Evolutionary conservation across 1,140 invertebrate genomes (phyloP).

Genomic region (Drosophila kanapiae): DNA sequence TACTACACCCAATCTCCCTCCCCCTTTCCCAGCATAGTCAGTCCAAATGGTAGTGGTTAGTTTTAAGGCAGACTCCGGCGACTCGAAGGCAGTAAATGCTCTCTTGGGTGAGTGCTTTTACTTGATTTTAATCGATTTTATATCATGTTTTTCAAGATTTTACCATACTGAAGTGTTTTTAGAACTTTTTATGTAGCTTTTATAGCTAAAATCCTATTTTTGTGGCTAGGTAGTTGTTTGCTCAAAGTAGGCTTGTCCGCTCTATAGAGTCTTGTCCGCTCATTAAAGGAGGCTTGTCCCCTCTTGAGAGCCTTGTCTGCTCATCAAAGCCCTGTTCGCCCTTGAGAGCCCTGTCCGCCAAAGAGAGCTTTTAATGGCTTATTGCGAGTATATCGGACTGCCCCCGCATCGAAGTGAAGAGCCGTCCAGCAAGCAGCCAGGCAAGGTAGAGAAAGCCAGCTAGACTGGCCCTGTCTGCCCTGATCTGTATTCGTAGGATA

Average conservation of each 20-base stretch:
- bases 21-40: constrained; percentile 46
- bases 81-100: constrained; percentile 1
- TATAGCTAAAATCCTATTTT: too few relatives aligned
- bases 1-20: background rate
- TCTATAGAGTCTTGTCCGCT: too few relatives aligned
- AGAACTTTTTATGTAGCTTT: background rate
- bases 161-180: background rate
- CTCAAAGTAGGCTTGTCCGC: too few relatives aligned
- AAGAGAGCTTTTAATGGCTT: background rate
- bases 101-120: background rate
- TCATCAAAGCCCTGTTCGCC: background rate
- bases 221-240: too few relatives aligned
- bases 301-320: too few relatives aligned
- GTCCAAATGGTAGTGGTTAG: constrained; percentile 46
- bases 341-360: too few relatives aligned
- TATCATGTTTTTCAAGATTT: background rate
- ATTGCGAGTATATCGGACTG: constrained; percentile 38
- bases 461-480: constrained; percentile 55
- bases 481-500: constrained; percentile 53
- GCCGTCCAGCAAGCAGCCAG: constrained; percentile 76
- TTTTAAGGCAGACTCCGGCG: constrained; percentile 50
- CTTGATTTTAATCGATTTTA: background rate
- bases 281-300: too few relatives aligned
- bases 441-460: constrained; percentile 36
- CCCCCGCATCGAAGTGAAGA: constrained; percentile 74